phyloP scores from a whole-genome alignment of 2,113 vertebrate species.

The Alaudala cheleensis region DNA sequence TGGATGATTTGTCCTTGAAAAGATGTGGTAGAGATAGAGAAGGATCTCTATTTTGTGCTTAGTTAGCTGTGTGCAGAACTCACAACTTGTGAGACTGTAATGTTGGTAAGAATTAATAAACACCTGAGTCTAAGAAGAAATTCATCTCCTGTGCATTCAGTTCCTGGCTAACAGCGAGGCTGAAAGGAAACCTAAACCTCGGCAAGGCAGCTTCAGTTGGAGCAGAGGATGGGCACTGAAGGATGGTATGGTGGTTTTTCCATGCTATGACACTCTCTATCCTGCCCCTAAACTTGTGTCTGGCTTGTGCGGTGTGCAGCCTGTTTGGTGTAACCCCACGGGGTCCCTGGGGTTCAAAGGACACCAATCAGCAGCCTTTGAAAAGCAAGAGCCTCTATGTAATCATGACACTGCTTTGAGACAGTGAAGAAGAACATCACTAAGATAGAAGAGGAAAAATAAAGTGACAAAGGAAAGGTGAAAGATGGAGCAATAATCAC shows the following conservation, averaged over 20 bases:
- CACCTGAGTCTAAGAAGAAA: too few relatives aligned
- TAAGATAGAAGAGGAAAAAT: not conserved
- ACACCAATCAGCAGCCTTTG: not conserved
- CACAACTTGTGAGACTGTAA: too few relatives aligned
- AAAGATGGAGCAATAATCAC: not conserved
- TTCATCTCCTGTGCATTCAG: too few relatives aligned
- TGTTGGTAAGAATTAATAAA: too few relatives aligned
- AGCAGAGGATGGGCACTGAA: not conserved
- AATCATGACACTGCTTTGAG: not conserved
- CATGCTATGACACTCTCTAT: accelerated
- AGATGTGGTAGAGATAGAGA: too few relatives aligned
- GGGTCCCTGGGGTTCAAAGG: not conserved
- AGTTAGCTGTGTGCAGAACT: too few relatives aligned
- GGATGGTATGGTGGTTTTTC: not conserved
- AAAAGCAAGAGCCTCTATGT: not conserved
- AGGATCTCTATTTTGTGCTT: too few relatives aligned
- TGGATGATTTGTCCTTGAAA: too few relatives aligned
- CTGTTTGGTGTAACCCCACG: accelerated
- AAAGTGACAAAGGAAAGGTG: not conserved
- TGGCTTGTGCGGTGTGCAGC: not conserved
- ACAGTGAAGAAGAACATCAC: not conserved
- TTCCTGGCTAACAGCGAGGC: too few relatives aligned
- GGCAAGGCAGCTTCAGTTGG: not conserved
- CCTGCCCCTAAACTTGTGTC: accelerated
- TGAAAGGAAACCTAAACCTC: too few relatives aligned